Conservation (phyloP, 2,888 invertebrate species). For the Rhogogaster chlorosoma region DNA sequence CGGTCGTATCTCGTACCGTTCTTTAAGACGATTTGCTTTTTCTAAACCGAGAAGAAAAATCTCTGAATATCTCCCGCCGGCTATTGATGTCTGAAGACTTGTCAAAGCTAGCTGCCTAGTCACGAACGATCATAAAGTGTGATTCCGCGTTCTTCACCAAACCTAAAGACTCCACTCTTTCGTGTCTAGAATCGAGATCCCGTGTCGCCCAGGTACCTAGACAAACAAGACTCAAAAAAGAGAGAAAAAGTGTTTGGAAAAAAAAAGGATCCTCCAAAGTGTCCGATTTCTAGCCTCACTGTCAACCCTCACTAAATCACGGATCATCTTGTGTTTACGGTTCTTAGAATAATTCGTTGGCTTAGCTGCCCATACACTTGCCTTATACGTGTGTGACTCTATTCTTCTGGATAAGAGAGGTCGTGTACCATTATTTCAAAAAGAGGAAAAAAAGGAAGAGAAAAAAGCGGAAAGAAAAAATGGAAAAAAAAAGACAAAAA, state of each 20-base stretch:
- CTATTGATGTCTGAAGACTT: neutral
- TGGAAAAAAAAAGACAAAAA: neutral
- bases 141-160: neutral
- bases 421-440: neutral
- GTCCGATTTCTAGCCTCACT: neutral
- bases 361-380: neutral
- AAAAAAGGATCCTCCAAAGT: neutral
- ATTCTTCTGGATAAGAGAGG: neutral
- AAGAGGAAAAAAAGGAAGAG: neutral
- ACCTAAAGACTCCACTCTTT: neutral
- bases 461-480: neutral
- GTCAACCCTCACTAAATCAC: neutral
- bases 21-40: slow-evolving; percentile 11
- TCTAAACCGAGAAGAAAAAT: neutral
- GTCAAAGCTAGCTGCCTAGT: neutral
- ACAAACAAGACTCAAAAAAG: neutral
- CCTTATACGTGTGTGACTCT: neutral
- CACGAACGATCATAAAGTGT: neutral
- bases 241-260: neutral
- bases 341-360: slow-evolving; percentile 23
- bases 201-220: neutral
- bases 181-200: neutral
- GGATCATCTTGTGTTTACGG: slow-evolving; percentile 13
- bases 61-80: neutral
- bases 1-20: slow-evolving; percentile 31